Evolutionary conservation across 2,888 invertebrate species (phyloP).

Genomic region (Phortica magna): DNA sequence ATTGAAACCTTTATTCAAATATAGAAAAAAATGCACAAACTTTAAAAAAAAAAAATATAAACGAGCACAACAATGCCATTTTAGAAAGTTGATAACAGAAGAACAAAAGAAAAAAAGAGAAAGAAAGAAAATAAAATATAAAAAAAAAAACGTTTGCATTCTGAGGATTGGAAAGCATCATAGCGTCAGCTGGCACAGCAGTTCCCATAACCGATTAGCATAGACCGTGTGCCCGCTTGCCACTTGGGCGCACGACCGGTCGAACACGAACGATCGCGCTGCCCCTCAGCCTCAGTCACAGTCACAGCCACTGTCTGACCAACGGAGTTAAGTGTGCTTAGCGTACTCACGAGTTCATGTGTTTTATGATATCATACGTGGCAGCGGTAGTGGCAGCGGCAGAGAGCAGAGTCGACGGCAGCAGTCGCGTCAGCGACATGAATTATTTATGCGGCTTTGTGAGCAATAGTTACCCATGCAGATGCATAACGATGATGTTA

Average conservation of each 20-base stretch:
- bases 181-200: conserved; percentile 1
- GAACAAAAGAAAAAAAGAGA: background rate
- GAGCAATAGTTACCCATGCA: conserved; percentile 27
- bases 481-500: conserved; percentile 27
- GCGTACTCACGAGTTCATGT: conserved; percentile 11
- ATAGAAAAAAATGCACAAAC: background rate
- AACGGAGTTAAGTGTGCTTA: conserved; percentile 23
- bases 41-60: background rate
- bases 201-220: background rate
- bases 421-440: conserved; percentile 41
- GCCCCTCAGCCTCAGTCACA: conserved; percentile 30
- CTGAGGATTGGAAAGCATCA: background rate
- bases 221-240: conserved; percentile 29
- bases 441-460: conserved; percentile 42
- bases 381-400: conserved; percentile 36
- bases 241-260: background rate
- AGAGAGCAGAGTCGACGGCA: background rate
- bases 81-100: conserved; percentile 43
- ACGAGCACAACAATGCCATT: conserved; percentile 23
- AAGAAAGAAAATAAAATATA: background rate
- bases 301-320: conserved; percentile 31
- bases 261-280: conserved; percentile 30
- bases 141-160: background rate
- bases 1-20: background rate
- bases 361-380: conserved; percentile 24